Percentiles rank a stretch among this genome's conserved stretches.
Conservation (phyloP, 2,888 invertebrate species). For the Rapana venosa region DNA sequence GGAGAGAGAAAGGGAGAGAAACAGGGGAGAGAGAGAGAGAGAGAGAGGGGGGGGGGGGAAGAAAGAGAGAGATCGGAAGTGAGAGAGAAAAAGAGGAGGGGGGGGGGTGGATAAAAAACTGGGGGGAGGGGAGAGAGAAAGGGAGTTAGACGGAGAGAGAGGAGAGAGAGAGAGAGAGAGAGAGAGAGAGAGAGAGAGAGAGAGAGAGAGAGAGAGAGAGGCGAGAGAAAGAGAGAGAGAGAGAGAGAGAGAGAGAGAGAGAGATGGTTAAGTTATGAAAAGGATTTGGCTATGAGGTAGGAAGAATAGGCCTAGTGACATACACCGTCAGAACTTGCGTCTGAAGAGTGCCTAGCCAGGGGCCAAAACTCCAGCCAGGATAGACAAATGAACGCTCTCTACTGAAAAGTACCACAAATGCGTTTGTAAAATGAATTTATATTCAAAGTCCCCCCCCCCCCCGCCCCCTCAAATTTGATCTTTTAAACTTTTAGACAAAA, state of each 20-base stretch:
- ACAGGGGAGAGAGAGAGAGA: neutral
- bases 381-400: too few relatives aligned
- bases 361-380: too few relatives aligned
- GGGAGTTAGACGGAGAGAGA: neutral
- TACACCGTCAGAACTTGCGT: too few relatives aligned
- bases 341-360: too few relatives aligned
- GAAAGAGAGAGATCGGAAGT: neutral
- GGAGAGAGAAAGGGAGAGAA: too few relatives aligned
- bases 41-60: neutral
- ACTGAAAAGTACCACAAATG: too few relatives aligned
- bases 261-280: neutral
- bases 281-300: too few relatives aligned
- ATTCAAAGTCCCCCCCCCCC: too few relatives aligned
- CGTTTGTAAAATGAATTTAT: too few relatives aligned
- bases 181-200: neutral
- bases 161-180: neutral
- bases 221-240: neutral
- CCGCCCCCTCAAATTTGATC: too few relatives aligned
- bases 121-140: neutral
- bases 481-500: too few relatives aligned
- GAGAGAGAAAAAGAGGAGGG: neutral
- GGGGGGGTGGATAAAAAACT: neutral
- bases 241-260: neutral
- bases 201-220: neutral
- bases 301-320: too few relatives aligned